Conservation (phyloP, 2,888 invertebrate genomes). For the Callimorpha dominula region DNA sequence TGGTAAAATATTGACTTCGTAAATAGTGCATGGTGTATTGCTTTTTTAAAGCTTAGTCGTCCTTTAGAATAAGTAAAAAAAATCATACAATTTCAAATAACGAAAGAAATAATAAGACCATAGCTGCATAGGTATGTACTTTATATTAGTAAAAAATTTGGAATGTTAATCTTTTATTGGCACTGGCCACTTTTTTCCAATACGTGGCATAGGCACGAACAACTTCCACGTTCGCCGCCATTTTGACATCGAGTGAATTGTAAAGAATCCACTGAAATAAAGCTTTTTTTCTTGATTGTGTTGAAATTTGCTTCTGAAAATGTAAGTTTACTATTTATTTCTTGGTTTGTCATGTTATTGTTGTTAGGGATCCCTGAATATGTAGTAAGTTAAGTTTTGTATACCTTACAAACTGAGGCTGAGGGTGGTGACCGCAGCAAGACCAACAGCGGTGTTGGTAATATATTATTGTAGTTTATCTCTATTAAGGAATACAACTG, state of each 20-base stretch:
- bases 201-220: conserved; percentile 93
- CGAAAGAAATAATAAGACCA: not conserved
- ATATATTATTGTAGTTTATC: conserved; percentile 70
- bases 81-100: too few species aligned
- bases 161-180: conserved; percentile 34
- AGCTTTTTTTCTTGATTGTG: conserved; percentile 88
- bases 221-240: conserved; percentile 93
- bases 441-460: conserved; percentile 86
- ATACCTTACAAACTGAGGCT: conserved; percentile 67
- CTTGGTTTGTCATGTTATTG: conserved; percentile 28
- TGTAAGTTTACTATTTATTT: conserved; percentile 74
- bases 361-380: conserved; percentile 26
- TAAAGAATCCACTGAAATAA: conserved; percentile 90
- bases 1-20: too few species aligned
- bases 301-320: conserved; percentile 85
- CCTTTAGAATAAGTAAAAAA: too few species aligned
- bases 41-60: too few species aligned
- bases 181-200: conserved; percentile 86
- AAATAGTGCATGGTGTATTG: too few species aligned
- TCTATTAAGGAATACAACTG: conserved; percentile 19
- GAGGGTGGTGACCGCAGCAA: conserved; percentile 85
- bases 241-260: conserved; percentile 93
- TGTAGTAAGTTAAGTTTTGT: conserved; percentile 53
- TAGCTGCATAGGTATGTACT: not conserved
- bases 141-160: not conserved